Percentiles rank a stretch among this genome's conserved stretches.
phyloP scores from a whole-genome alignment of 1,140 invertebrate genomes.

The Apis dorsata region DNA sequence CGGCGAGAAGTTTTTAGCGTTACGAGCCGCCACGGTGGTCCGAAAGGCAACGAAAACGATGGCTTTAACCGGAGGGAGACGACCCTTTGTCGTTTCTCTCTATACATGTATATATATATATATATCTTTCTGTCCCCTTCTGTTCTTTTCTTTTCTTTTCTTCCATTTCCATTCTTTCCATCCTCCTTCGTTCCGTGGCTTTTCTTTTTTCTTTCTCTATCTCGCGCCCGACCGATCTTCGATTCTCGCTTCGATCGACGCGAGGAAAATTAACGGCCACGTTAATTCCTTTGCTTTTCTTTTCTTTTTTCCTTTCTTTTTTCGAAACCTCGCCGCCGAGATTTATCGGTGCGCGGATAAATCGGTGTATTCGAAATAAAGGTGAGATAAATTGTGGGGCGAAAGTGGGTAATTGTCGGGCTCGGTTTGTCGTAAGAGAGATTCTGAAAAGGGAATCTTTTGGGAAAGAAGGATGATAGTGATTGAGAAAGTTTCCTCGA shows the following conservation, averaged over 20 bases:
- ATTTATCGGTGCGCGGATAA: not conserved
- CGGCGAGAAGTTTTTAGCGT: slow-evolving; percentile 53
- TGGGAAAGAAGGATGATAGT: no score
- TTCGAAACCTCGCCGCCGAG: not conserved
- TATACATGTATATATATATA: no score
- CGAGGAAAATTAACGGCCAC: slow-evolving; percentile 32
- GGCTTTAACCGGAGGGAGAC: slow-evolving; percentile 34
- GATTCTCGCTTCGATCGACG: slow-evolving; percentile 25
- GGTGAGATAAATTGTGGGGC: not conserved
- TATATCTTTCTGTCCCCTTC: not conserved
- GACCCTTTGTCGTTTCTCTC: no score
- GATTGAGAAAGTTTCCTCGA: no score
- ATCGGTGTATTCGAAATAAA: slow-evolving; percentile 1
- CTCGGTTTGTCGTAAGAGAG: no score
- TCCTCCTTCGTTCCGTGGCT: not conserved
- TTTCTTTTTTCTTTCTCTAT: not conserved
- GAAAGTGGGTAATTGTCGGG: not conserved
- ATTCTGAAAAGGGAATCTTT: no score
- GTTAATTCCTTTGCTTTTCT: not conserved
- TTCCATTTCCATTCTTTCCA: not conserved
- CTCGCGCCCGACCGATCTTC: not conserved
- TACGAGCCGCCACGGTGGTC: slow-evolving; percentile 47
- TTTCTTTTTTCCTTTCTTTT: no score
- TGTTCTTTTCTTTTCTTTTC: slow-evolving; percentile 27
- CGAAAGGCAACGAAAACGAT: slow-evolving; percentile 49